Conservation (phyloP, 2,113 vertebrate genomes). For the Vanacampus margaritifer region DNA sequence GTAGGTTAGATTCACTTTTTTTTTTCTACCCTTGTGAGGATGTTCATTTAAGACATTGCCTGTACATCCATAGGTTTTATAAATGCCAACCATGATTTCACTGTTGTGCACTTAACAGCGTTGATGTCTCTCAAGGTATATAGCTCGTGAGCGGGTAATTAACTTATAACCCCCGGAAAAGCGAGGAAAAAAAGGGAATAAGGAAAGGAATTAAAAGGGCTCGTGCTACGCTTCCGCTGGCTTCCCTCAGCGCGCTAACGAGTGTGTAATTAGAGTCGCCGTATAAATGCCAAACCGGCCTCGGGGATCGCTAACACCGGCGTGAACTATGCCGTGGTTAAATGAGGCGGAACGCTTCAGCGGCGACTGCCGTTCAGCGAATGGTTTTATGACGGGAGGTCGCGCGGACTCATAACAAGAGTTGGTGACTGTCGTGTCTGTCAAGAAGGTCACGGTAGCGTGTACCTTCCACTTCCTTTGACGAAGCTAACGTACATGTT, state of each 20-base stretch:
- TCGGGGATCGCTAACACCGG: neutral
- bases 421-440: neutral
- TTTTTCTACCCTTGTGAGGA: too few species aligned
- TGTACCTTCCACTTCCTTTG: neutral
- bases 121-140: neutral
- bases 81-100: neutral
- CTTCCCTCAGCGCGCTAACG: neutral
- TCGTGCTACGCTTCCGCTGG: neutral
- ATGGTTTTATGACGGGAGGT: neutral
- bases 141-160: neutral
- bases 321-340: neutral
- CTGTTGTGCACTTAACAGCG: neutral
- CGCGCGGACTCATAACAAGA: neutral
- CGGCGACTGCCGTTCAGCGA: neutral
- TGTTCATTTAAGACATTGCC: neutral
- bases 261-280: neutral
- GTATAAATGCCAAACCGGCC: neutral
- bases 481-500: neutral
- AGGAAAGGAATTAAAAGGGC: neutral
- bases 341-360: neutral
- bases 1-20: too few species aligned
- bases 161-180: neutral
- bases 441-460: neutral
- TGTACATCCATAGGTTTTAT: neutral
- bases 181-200: neutral